Evolutionary conservation across 2,113 vertebrate genomes (phyloP), one percentile per base, ranked within the genome.

Genomic region (Thunnus maccoyii): DNA sequence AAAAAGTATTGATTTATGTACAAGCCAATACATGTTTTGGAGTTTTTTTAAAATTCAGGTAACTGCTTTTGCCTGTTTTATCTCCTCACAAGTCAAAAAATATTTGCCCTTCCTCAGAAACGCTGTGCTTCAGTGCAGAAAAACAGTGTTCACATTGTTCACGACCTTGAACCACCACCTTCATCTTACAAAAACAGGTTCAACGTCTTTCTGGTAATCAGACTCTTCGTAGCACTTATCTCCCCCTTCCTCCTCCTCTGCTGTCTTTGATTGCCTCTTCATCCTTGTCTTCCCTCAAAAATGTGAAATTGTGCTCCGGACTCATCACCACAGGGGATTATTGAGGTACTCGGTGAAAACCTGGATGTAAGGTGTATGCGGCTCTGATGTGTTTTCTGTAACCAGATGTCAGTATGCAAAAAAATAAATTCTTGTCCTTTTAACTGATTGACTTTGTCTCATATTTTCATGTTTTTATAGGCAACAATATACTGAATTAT

Each of bases 241-340:
- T 61, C 22, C 64, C 54, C 58, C 47, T 57, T 25, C 44, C 61
- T 48, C 25, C 22, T 67, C 57, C 16, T 16, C 52, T 63, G 8
- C 30, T 71, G 44, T 30, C 63, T 62, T 15, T 30, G 48, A 77
- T 44, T 46, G 30, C 11, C 30, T 70, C 51, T 46, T 64, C 50
- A 25, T 68, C 20, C 13, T 41, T 5, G 1, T 57, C n/a, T 51
- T 75, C 81, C 86, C 83, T 64, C 25, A 22, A 84, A 65, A 89
- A 92, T 89, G 89, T 93, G 86, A 92, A 91, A 71, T 30, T 55
- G 18, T 79, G 55, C 79, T 61, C 44, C 30, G 18, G 72, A 54
- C 9, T 71, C 50, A 6, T 44, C n/a, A 20, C 73, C 47, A 47
- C 20, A 69, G 41, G 56, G 78, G 27, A 71, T 27, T 56, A 7